Evolutionary conservation across 2,888 invertebrate species (phyloP).

Genomic region (Phanerotoma sp.): DNA sequence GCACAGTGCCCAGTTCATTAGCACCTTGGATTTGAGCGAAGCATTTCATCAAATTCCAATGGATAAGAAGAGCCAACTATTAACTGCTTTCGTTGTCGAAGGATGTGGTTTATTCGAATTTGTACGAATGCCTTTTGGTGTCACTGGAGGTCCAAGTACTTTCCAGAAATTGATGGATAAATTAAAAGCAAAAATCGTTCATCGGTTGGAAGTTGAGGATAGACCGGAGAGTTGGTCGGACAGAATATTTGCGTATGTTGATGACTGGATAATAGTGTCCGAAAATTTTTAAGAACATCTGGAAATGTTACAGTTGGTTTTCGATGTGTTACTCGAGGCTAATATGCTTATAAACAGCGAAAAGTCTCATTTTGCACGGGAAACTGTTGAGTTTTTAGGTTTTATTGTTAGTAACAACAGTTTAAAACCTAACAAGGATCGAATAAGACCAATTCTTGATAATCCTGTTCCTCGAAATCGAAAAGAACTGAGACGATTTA

Average conservation of each 20-base stretch:
- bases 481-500: conserved; percentile 24
- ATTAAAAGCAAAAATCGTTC: not conserved
- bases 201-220: not conserved
- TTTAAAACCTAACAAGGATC: conserved; percentile 27
- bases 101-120: conserved; percentile 9
- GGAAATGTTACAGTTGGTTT: too few species aligned
- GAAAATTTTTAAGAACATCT: too few species aligned
- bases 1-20: conserved; percentile 13
- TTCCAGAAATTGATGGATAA: conserved; percentile 16
- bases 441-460: conserved; percentile 26
- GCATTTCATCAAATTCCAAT: conserved; percentile 21
- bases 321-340: too few species aligned
- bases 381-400: conserved; percentile 22
- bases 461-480: conserved; percentile 16
- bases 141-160: conserved; percentile 21
- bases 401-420: conserved; percentile 26
- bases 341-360: too few species aligned
- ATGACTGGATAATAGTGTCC: conserved; percentile 13
- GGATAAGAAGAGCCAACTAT: not conserved
- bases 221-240: not conserved
- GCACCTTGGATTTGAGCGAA: conserved; percentile 21
- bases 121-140: conserved; percentile 8
- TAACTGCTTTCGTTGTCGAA: conserved; percentile 18
- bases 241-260: not conserved
- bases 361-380: too few species aligned